phyloP scores from a whole-genome alignment of 2,888 invertebrate species.

The Cantharis nigra region DNA sequence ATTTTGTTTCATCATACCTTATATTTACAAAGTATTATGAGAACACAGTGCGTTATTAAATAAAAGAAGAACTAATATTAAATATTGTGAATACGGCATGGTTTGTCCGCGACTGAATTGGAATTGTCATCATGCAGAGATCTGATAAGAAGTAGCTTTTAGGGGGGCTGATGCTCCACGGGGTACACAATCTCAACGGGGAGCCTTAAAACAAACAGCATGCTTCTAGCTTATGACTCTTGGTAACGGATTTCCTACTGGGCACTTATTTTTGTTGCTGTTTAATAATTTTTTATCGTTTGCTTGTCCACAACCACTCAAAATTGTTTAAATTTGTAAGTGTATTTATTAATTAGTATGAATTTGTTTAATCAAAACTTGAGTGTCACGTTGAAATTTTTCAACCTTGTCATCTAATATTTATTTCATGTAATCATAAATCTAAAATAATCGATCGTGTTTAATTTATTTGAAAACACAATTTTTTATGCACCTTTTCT shows the following conservation, averaged over 20 bases:
- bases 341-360: slow-evolving; percentile 1
- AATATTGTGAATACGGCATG: slow-evolving; percentile 26
- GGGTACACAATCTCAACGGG: slow-evolving; percentile 48
- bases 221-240: slow-evolving; percentile 51
- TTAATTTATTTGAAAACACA: not conserved
- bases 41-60: not conserved
- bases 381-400: not conserved
- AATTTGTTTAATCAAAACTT: not conserved
- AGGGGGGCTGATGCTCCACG: slow-evolving; percentile 44
- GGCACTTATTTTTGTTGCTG: slow-evolving; percentile 39
- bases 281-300: slow-evolving; percentile 6
- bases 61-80: slow-evolving; percentile 6
- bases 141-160: slow-evolving; percentile 56
- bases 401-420: not conserved
- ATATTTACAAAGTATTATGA: slow-evolving; percentile 10
- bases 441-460: not conserved
- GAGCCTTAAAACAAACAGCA: slow-evolving; percentile 55
- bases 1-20: slow-evolving; percentile 8
- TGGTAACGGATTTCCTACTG: slow-evolving; percentile 53
- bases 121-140: slow-evolving; percentile 57
- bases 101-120: slow-evolving; percentile 48
- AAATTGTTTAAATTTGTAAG: not conserved
- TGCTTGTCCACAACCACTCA: not conserved
- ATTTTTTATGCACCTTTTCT: not conserved
- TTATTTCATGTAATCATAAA: not conserved